These are phyloP conservation scores for Cardinalis cardinalis DNA, from an alignment of 2,113 vertebrate species.

Conservation along the genomic window DNA sequence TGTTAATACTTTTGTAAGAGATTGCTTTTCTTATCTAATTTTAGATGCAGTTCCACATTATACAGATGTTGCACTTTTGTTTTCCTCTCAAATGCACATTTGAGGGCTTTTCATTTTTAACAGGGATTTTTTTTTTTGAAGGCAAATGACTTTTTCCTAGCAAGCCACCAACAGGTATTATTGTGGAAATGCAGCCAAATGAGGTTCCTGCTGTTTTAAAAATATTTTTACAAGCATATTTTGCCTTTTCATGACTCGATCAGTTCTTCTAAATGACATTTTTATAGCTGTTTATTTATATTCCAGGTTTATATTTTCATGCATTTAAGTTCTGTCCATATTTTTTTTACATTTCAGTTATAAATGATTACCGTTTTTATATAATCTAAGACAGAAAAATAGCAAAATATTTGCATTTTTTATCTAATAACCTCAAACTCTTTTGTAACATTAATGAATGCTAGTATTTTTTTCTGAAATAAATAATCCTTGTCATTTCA, in stretches of 20 bases:
- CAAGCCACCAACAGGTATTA: background rate
- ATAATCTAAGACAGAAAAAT: background rate
- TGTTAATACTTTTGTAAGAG: background rate
- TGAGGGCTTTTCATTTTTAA: background rate
- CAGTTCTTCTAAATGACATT: background rate
- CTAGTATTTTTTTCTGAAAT: background rate
- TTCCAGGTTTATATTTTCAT: background rate
- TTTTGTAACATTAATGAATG: background rate
- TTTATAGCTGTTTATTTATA: background rate
- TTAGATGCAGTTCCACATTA: constrained; percentile 1
- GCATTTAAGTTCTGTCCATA: background rate
- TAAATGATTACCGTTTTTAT: background rate
- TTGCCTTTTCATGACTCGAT: background rate
- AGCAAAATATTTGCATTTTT: background rate
- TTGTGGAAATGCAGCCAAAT: background rate
- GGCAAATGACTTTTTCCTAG: background rate
- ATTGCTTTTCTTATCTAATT: constrained; percentile 7
- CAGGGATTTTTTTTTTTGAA: background rate
- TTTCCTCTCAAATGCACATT: background rate
- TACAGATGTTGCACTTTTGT: background rate
- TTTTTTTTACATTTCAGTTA: background rate
- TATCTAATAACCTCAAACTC: background rate
- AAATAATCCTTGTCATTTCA: background rate
- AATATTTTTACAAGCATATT: background rate
- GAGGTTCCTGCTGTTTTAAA: background rate